Evolutionary conservation across 2,888 invertebrate genomes (phyloP).

Genomic region (Orthonevra nobilis): DNA sequence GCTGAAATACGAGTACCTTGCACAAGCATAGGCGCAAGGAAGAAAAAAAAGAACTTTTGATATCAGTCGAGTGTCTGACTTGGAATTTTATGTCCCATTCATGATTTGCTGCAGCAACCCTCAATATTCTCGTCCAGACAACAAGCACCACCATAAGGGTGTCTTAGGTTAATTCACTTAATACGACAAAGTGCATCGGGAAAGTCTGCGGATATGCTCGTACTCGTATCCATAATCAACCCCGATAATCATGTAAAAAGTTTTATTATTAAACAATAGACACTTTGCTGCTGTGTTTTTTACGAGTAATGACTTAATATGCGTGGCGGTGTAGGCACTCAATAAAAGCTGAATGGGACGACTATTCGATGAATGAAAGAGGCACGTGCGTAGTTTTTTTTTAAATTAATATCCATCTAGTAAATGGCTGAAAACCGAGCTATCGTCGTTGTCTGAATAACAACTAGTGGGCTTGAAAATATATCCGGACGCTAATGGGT

Average conservation of each 20-base stretch:
- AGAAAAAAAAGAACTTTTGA: slow-evolving; percentile 36
- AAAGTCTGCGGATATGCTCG: slow-evolving; percentile 20
- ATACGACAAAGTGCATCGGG: slow-evolving; percentile 40
- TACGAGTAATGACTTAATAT: slow-evolving; percentile 43
- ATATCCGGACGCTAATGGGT: too few species aligned
- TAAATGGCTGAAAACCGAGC: too few species aligned
- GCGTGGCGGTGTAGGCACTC: neutral
- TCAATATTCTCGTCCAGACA: neutral
- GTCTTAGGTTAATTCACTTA: slow-evolving; percentile 61
- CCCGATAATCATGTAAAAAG: slow-evolving; percentile 57
- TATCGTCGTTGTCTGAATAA: too few species aligned
- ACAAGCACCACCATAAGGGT: slow-evolving; percentile 11
- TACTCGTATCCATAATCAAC: slow-evolving; percentile 47
- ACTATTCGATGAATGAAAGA: slow-evolving; percentile 2
- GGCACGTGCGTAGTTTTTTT: neutral
- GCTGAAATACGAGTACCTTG: neutral
- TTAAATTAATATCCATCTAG: too few species aligned
- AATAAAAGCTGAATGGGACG: too few species aligned
- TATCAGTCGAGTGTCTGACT: slow-evolving; percentile 29
- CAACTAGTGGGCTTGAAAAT: too few species aligned
- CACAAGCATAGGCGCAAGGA: neutral
- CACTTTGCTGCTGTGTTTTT: slow-evolving; percentile 39
- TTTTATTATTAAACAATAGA: slow-evolving; percentile 42
- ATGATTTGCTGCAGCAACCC: slow-evolving; percentile 5
- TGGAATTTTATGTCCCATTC: slow-evolving; percentile 33